A percentile compares a stretch with the other conserved stretches of the same genome.
phyloP scores from a whole-genome alignment of 1,140 invertebrate genomes.

The Sycophila sp. region DNA sequence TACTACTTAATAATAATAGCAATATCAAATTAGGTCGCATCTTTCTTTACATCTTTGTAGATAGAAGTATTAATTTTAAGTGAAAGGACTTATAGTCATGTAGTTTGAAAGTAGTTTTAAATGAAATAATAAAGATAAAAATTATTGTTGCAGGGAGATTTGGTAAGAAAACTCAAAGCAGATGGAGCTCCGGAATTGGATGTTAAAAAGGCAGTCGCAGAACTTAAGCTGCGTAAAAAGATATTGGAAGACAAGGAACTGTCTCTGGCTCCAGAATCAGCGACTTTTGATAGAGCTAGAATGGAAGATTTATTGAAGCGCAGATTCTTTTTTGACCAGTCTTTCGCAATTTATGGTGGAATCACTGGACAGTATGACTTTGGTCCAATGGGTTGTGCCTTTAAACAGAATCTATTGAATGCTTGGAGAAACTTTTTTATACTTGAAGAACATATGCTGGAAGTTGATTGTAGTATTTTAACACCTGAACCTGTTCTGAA shows the following conservation, averaged over 20 bases:
- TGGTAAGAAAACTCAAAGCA: conserved; percentile 87
- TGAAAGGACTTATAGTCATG: background rate
- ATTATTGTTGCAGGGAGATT: conserved; percentile 85
- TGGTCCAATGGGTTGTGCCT: conserved; percentile 98
- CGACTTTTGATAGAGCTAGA: conserved; percentile 88
- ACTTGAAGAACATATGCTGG: conserved; percentile 97
- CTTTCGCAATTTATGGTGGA: conserved; percentile 99
- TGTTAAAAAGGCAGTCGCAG: conserved; percentile 91
- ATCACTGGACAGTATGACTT: conserved; percentile 94
- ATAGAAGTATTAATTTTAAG: background rate
- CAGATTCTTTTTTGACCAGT: conserved; percentile 98
- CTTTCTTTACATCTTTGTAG: too few species aligned
- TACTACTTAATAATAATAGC: too few species aligned
- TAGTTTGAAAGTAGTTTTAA: too few species aligned
- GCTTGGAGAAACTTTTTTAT: conserved; percentile 97
- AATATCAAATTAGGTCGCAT: too few species aligned
- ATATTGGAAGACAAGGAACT: conserved; percentile 94
- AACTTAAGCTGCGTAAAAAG: conserved; percentile 92
- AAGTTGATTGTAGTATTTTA: conserved; percentile 97
- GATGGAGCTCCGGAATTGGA: conserved; percentile 89
- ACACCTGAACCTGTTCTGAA: conserved; percentile 97
- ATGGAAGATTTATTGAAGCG: conserved; percentile 98
- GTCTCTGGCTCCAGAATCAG: conserved; percentile 77
- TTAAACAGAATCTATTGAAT: conserved; percentile 94
- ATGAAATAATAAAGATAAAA: too few species aligned